Conservation (phyloP, 1,140 invertebrate species). For the Drosophila nigrodunni region DNA sequence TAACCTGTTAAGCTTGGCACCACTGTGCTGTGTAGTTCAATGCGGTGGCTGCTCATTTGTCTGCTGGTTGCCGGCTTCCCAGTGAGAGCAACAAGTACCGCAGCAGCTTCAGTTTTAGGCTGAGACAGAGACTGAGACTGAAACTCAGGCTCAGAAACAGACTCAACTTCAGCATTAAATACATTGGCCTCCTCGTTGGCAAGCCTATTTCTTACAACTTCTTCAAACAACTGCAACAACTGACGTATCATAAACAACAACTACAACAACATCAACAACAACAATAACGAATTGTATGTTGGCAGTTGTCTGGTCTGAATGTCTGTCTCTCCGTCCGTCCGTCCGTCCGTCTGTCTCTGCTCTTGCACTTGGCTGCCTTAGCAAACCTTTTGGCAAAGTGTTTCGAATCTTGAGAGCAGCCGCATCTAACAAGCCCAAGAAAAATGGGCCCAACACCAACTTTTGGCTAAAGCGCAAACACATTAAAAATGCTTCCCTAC, state of each 20-base stretch:
- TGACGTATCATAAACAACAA: conserved; percentile 80
- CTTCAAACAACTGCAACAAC: conserved; percentile 80
- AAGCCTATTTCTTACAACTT: conserved; percentile 80
- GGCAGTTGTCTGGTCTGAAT: conserved; percentile 13
- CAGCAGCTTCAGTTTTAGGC: conserved; percentile 4
- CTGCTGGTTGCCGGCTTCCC: conserved; percentile 34
- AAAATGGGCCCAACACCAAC: conserved; percentile 82
- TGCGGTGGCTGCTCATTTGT: conserved; percentile 63
- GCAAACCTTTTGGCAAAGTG: conserved; percentile 73
- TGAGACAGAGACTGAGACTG: background rate
- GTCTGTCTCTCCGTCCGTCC: background rate
- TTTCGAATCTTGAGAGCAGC: conserved; percentile 54
- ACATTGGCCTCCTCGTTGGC: conserved; percentile 41
- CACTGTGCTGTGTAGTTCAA: conserved; percentile 44
- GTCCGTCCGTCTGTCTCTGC: conserved; percentile 30
- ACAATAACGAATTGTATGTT: conserved; percentile 28
- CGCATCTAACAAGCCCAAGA: conserved; percentile 79
- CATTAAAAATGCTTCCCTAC: conserved; percentile 74
- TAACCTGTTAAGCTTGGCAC: conserved; percentile 16
- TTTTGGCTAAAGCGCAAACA: conserved; percentile 81
- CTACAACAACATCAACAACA: conserved; percentile 40
- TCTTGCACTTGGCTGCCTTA: conserved; percentile 64
- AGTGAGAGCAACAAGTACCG: conserved; percentile 4
- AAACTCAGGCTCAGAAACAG: background rate
- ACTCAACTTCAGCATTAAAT: conserved; percentile 4